Conservation (phyloP, 2,113 vertebrate genomes). For the Hydropotes inermis region DNA sequence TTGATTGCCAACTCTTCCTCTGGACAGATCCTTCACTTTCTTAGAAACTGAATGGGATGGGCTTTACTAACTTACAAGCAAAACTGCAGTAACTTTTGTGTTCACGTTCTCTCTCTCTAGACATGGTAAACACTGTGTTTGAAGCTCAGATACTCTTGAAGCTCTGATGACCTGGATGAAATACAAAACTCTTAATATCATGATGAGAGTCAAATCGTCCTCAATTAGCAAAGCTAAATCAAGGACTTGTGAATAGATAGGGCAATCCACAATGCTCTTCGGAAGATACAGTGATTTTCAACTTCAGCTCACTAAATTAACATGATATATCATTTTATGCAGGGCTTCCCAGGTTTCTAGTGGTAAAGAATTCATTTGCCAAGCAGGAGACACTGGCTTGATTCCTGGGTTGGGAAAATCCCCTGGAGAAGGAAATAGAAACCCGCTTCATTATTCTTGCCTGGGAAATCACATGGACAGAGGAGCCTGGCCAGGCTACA, state of each 20-base stretch:
- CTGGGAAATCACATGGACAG: not conserved
- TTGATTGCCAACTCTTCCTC: not conserved
- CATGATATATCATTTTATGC: not conserved
- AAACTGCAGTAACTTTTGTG: no score
- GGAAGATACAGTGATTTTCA: not conserved
- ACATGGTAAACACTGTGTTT: not conserved
- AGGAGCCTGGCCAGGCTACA: no score
- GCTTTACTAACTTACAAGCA: not conserved
- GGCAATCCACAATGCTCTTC: accelerated
- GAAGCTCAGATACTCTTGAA: not conserved
- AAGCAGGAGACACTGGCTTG: not conserved
- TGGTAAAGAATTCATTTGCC: not conserved
- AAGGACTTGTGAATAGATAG: not conserved
- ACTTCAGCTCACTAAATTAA: not conserved
- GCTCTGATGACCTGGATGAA: not conserved
- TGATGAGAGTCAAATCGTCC: not conserved
- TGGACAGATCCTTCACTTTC: not conserved
- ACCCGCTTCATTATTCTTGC: not conserved
- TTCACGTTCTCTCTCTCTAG: not conserved
- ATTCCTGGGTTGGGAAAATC: not conserved
- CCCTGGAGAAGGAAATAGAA: not conserved
- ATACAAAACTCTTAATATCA: not conserved
- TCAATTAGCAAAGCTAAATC: not conserved
- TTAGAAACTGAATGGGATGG: not conserved
- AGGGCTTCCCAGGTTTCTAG: not conserved